phyloP scores from a whole-genome alignment of 2,888 invertebrate species.

The Tipula confusa region DNA sequence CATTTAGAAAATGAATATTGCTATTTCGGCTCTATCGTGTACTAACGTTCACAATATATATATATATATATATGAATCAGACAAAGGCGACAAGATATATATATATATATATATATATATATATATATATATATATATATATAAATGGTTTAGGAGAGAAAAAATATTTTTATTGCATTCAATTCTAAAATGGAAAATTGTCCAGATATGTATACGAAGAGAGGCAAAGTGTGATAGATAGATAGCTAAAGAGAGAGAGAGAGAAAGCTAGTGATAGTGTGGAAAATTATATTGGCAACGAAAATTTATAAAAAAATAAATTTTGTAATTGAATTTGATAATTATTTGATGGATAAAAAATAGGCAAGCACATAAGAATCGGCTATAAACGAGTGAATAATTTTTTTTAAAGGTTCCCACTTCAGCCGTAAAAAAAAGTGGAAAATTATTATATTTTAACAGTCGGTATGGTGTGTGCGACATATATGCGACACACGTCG shows the following conservation, averaged over 20 bases:
- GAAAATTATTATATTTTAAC: not conserved
- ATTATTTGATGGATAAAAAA: slow-evolving; percentile 1
- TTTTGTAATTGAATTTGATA: not conserved
- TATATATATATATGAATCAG: not conserved
- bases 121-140: no score
- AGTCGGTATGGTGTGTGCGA: not conserved
- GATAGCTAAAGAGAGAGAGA: not conserved
- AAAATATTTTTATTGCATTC: not conserved
- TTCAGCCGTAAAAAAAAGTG: not conserved
- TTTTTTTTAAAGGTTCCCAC: not conserved
- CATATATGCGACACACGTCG: not conserved
- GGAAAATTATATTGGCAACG: not conserved
- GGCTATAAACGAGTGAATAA: not conserved
- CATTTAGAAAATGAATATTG: not conserved
- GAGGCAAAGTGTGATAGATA: no score
- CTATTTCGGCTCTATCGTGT: not conserved
- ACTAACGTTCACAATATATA: no score
- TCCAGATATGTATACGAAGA: not conserved
- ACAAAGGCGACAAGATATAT: not conserved
- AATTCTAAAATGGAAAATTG: slow-evolving; percentile 20
- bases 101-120: no score
- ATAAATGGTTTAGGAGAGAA: not conserved
- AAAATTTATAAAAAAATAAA: not conserved
- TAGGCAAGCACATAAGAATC: not conserved
- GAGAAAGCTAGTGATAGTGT: not conserved